Conservation (phyloP, 1,140 invertebrate genomes). For the Fopius arisanus region DNA sequence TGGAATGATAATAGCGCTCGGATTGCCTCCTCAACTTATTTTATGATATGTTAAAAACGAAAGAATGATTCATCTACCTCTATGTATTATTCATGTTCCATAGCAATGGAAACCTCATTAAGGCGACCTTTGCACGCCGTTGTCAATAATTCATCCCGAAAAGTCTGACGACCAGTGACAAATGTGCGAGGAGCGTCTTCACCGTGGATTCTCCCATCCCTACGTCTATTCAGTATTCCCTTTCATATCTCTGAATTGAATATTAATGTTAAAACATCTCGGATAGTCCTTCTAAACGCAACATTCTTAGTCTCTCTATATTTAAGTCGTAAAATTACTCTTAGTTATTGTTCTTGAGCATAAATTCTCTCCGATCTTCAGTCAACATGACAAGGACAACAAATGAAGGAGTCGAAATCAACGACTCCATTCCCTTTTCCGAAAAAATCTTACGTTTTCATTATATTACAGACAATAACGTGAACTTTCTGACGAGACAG, state of each 20-base stretch:
- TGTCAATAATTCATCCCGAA: not conserved
- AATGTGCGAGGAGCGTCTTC: slow-evolving; percentile 8
- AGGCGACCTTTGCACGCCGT: slow-evolving; percentile 16
- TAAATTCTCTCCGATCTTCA: slow-evolving; percentile 39
- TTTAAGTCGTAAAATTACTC: slow-evolving; percentile 37
- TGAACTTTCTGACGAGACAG: slow-evolving; percentile 24
- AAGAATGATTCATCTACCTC: slow-evolving; percentile 27
- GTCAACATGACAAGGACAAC: slow-evolving; percentile 15
- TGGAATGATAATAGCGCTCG: not conserved
- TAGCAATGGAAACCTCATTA: slow-evolving; percentile 5
- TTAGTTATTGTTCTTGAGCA: slow-evolving; percentile 61
- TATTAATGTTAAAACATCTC: slow-evolving; percentile 48
- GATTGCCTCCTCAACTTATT: slow-evolving; percentile 28
- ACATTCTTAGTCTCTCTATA: slow-evolving; percentile 36
- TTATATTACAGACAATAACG: slow-evolving; percentile 39
- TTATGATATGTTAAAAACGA: slow-evolving; percentile 50
- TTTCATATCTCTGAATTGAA: slow-evolving; percentile 29
- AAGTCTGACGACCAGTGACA: not conserved
- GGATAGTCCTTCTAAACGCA: slow-evolving; percentile 43
- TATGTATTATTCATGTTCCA: slow-evolving; percentile 26
- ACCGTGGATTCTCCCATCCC: not conserved
- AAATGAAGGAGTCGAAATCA: slow-evolving; percentile 9
- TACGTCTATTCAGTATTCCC: not conserved
- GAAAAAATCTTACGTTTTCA: slow-evolving; percentile 31
- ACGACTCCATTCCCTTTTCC: not conserved